A percentile compares a stretch with the other conserved stretches of the same genome.
Evolutionary conservation across 2,113 vertebrate genomes (phyloP).

Genomic region (Chaetodon trifascialis): DNA sequence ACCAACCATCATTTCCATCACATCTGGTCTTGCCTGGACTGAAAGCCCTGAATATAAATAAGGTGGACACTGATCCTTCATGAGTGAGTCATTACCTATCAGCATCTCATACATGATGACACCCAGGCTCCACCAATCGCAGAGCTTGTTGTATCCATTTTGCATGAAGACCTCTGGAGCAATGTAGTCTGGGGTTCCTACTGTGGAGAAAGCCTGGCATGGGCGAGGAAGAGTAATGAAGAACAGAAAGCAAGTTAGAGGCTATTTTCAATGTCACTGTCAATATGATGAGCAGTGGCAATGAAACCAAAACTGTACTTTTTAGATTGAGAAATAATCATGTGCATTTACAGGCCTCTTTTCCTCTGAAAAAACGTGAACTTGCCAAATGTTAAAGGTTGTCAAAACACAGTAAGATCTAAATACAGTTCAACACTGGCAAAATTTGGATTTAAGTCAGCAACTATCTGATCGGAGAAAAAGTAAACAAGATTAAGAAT

Average conservation of each 20-base stretch:
- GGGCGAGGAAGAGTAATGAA: neutral
- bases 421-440: too few species aligned
- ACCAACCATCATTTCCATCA: neutral
- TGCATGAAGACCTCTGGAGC: conserved; percentile 98
- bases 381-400: too few species aligned
- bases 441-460: too few species aligned
- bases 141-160: conserved; percentile 98
- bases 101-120: conserved; percentile 99
- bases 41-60: neutral
- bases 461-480: too few species aligned
- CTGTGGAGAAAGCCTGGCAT: conserved; percentile 93
- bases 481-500: too few species aligned
- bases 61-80: neutral
- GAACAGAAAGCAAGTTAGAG: neutral
- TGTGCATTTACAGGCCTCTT: too few species aligned
- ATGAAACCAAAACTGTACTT: too few species aligned
- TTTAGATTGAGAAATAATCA: too few species aligned
- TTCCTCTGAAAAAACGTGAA: too few species aligned
- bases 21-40: neutral
- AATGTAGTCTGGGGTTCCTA: conserved; percentile 98
- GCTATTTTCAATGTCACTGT: neutral
- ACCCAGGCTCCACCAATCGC: conserved; percentile 98
- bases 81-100: conserved; percentile 86
- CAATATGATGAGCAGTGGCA: too few species aligned
- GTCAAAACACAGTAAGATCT: too few species aligned